phyloP scores from a whole-genome alignment of 1,140 invertebrate genomes.

The Trialeurodes vaporariorum region DNA sequence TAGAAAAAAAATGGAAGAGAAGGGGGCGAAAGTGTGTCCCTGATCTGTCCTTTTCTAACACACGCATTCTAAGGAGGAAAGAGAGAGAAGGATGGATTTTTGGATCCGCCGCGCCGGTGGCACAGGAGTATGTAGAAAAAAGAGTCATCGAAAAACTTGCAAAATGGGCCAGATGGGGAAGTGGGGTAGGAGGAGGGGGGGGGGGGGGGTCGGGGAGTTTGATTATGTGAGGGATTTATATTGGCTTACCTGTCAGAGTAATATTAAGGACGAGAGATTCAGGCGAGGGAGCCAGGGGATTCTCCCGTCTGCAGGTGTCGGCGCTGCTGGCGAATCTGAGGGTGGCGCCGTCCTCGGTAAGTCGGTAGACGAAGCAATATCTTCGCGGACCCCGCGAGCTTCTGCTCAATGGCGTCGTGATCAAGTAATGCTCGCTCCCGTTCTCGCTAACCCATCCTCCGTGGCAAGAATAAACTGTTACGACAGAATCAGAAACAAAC shows the following conservation, averaged over 20 bases:
- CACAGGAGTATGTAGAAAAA: too few species aligned
- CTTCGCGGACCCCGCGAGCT: constrained; percentile 32
- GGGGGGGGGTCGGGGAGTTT: too few species aligned
- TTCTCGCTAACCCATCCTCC: constrained; percentile 33
- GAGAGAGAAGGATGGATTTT: too few species aligned
- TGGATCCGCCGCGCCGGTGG: too few species aligned
- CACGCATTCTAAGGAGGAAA: too few species aligned
- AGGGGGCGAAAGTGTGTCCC: too few species aligned
- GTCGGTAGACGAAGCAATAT: constrained; percentile 34
- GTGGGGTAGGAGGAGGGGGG: too few species aligned
- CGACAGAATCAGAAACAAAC: too few species aligned
- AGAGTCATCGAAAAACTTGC: too few species aligned
- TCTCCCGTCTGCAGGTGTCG: constrained; percentile 32
- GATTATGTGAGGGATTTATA: neutral
- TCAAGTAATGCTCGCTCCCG: constrained; percentile 33
- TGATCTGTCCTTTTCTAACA: too few species aligned
- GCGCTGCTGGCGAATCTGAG: constrained; percentile 32
- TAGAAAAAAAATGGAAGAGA: too few species aligned
- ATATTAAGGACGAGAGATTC: neutral
- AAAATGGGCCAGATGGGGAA: too few species aligned
- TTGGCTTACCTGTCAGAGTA: neutral
- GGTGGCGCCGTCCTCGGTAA: constrained; percentile 15
- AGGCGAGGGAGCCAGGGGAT: neutral
- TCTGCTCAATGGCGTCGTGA: constrained; percentile 35
- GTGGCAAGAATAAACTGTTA: constrained; percentile 40